Conservation (phyloP, 2,888 invertebrate species). For the Onchidella celtica region DNA sequence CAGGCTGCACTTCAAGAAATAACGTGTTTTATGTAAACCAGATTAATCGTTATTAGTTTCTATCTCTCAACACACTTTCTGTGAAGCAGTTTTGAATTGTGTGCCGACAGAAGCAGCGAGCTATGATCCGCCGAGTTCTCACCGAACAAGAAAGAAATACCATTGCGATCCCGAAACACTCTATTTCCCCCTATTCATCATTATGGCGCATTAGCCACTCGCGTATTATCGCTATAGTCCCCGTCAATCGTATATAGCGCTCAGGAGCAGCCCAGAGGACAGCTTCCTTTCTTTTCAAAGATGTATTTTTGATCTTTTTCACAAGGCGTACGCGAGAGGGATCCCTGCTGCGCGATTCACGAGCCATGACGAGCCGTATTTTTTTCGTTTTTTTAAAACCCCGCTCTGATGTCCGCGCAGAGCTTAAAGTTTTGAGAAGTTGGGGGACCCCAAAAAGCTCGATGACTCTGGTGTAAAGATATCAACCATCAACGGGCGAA, state of each 20-base stretch:
- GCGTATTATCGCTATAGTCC: slow-evolving; percentile 5
- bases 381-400: neutral
- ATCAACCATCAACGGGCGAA: neutral
- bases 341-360: slow-evolving; percentile 9
- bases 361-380: neutral
- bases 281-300: slow-evolving; percentile 9
- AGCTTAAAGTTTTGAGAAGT: neutral
- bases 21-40: too few species aligned
- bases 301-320: neutral
- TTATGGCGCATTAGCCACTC: slow-evolving; percentile 25
- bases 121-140: neutral
- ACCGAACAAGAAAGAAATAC: neutral
- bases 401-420: neutral
- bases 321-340: neutral
- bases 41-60: neutral
- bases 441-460: too few species aligned
- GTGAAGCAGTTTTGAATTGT: neutral
- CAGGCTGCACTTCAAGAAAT: too few species aligned
- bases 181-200: slow-evolving; percentile 33
- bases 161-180: slow-evolving; percentile 21
- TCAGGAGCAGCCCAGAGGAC: neutral
- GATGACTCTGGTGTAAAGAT: too few species aligned
- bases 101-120: slow-evolving; percentile 2
- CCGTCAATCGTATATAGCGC: slow-evolving; percentile 23
- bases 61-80: neutral